Conservation (phyloP, 1,140 invertebrate genomes). For the Aradophagus sp. region DNA sequence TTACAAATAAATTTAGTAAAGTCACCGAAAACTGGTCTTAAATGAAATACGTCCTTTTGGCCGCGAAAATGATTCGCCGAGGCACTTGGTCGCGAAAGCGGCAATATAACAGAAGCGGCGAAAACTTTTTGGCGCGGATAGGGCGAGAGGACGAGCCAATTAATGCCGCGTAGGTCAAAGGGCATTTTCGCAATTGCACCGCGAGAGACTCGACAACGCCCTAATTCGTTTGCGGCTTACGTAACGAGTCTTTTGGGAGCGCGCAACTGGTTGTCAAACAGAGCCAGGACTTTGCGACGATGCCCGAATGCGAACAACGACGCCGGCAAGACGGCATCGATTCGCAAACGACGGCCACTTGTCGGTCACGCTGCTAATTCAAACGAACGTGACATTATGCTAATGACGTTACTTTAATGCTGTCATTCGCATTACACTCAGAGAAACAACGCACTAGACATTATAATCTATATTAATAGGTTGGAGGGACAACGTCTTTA, state of each 20-base stretch:
- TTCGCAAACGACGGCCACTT: slow-evolving; percentile 37
- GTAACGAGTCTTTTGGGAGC: slow-evolving; percentile 70
- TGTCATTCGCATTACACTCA: not conserved
- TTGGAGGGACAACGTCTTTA: no score
- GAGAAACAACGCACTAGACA: no score
- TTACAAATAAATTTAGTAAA: no score
- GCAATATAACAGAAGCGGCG: no score
- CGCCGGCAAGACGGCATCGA: slow-evolving; percentile 16
- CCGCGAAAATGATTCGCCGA: no score
- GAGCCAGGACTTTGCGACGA: slow-evolving; percentile 42
- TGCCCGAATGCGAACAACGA: slow-evolving; percentile 25
- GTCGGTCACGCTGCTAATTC: slow-evolving; percentile 42
- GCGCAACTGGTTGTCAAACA: slow-evolving; percentile 73
- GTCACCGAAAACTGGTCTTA: no score
- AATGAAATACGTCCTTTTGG: no score
- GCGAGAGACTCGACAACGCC: slow-evolving; percentile 46
- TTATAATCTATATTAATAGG: no score
- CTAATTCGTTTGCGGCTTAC: slow-evolving; percentile 68
- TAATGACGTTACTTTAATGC: no score
- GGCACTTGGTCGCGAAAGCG: no score
- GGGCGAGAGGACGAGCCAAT: slow-evolving; percentile 19
- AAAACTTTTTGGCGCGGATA: no score
- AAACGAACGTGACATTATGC: no score
- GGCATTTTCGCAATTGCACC: slow-evolving; percentile 56
- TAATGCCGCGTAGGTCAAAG: slow-evolving; percentile 45